These are phyloP conservation scores for Sisor rabdophorus DNA, from an alignment of 2,113 vertebrate species.

Conservation along the genomic window DNA sequence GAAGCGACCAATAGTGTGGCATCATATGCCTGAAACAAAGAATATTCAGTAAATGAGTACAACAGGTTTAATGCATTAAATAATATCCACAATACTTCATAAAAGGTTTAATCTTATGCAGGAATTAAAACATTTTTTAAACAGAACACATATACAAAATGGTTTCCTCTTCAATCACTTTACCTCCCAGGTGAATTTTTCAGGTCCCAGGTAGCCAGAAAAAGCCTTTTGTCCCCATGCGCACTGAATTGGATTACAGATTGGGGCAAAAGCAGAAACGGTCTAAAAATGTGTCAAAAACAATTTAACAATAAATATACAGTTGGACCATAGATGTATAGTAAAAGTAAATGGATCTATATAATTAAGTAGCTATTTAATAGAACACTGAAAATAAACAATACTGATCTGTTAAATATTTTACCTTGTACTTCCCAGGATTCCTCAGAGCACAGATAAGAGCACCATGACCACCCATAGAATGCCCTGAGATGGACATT, in stretches of 20 bases:
- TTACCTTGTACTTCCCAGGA: conserved; percentile 85
- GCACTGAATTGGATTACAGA: conserved; percentile 93
- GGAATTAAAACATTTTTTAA: not conserved
- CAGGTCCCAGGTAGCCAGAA: conserved; percentile 83
- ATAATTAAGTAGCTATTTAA: no score
- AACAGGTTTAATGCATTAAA: not conserved
- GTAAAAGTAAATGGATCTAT: no score
- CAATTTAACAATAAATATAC: no score
- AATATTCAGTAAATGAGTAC: not conserved
- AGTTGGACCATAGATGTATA: no score
- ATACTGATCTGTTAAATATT: not conserved
- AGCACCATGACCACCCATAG: conserved; percentile 88
- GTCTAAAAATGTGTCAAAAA: conserved; percentile 63
- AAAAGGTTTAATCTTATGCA: not conserved
- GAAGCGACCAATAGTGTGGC: conserved; percentile 79
- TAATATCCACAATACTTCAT: not conserved
- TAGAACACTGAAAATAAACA: not conserved
- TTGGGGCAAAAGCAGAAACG: conserved; percentile 90
- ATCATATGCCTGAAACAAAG: conserved; percentile 75
- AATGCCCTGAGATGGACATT: conserved; percentile 85
- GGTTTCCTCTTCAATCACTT: conserved; percentile 23
- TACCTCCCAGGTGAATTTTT: conserved; percentile 89
- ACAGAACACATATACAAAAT: not conserved
- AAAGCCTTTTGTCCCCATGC: conserved; percentile 96
- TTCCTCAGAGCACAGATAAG: conserved; percentile 85